Base-by-base conservation (phyloP, 2,113 vertebrate species). In the Alosa alosa region DNA sequence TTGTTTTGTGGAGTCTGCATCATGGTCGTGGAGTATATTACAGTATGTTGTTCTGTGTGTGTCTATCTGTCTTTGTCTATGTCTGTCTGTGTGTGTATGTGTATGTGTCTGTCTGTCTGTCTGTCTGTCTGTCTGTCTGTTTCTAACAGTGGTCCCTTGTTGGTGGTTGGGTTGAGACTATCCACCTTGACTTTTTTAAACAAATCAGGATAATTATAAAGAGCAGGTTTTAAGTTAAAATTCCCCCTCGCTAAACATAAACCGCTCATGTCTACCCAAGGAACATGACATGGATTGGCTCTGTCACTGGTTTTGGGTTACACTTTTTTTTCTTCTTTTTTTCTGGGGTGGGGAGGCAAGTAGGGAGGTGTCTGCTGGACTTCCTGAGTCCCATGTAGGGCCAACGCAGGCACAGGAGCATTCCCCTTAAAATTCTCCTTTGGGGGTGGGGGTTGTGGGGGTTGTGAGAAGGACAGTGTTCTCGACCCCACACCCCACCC, bases 211-310 rank as follows among this genome's bases (percentile, higher is more conserved):
- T 95, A 94, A 95, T 95, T 94, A 92, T 93, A 91, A 94, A 88
- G 93, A 95, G 90, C 94, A 96, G 94, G 92, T 95, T 95, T 96
- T 94, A 94, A 90, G 92, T 92, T 92, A 87, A 94, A 95, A 95
- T 94, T 95, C 92, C 93, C 92, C 25, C 50, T 91, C 72, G 86
- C 89, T 92, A 96, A 96, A 96, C n/a, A 95, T 95, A 95, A 95
- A 95, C 93, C 88, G 86, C 92, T 93, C 92, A 88, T 94, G 94
- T 88, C 81, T 81, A 94, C 90, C 88, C 89, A 93, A 90, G 89
- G 94, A 94, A 92, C 92, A 93, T 94, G 94, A 95, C 95, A 95
- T 95, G 93, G 91, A 95, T 94, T 94, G 94, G 91, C 93, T 94
- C 90, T 94, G 95, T 95, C 93, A 94, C 90, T 90, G 94, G 95